These are phyloP conservation scores for Antrozous pallidus DNA, from an alignment of 2,797 vertebrate species.

Conservation along the genomic window DNA sequence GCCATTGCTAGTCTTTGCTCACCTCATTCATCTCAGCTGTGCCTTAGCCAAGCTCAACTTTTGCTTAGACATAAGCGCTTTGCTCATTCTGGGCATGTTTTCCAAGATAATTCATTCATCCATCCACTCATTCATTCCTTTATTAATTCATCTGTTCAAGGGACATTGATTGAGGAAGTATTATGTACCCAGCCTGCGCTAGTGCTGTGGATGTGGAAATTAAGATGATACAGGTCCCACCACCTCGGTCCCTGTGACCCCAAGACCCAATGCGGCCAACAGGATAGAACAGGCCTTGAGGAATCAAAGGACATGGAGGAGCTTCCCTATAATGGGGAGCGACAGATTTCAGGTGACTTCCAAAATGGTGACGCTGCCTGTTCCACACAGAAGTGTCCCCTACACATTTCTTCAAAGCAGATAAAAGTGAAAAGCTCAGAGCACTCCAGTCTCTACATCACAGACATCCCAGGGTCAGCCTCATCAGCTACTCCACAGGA, in stretches of 20 bases:
- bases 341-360: not conserved
- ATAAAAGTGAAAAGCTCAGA: not conserved
- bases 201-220: not conserved
- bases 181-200: not conserved
- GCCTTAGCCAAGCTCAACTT: not conserved
- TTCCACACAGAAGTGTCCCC: not conserved
- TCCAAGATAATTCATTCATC: not conserved
- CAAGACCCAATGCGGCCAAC: rapidly evolving
- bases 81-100: not conserved
- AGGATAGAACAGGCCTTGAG: not conserved
- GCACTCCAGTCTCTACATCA: not conserved
- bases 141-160: not conserved
- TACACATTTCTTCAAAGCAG: not conserved
- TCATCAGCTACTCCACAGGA: rapidly evolving
- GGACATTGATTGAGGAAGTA: not conserved
- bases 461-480: rapidly evolving
- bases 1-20: not conserved
- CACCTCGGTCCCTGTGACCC: rapidly evolving
- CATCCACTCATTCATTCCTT: not conserved
- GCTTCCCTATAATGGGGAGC: not conserved
- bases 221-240: rapidly evolving
- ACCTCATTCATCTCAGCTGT: not conserved
- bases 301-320: not conserved
- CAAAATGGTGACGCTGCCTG: rapidly evolving
- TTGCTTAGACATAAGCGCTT: not conserved